These are phyloP conservation scores for Zeus faber DNA, from an alignment of 2,113 vertebrate genomes.

Conservation along the genomic window DNA sequence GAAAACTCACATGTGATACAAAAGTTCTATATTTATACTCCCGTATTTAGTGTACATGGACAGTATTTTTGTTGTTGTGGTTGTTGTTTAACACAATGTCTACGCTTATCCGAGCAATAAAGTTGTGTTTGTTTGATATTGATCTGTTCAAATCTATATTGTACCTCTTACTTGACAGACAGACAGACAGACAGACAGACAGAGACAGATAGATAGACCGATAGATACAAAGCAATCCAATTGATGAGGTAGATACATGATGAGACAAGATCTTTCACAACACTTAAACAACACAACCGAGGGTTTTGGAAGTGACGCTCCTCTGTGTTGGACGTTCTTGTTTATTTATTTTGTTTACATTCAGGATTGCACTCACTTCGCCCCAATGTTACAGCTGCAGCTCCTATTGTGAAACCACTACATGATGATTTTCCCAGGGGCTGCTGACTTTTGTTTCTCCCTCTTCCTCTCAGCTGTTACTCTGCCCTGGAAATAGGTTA, in stretches of 20 bases:
- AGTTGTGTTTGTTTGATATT: slow-evolving; percentile 23
- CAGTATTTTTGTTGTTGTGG: slow-evolving; percentile 28
- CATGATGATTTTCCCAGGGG: slow-evolving; percentile 2
- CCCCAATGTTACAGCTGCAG: too few relatives aligned
- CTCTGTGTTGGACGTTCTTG: too few relatives aligned
- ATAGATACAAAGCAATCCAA: too few relatives aligned
- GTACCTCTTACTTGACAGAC: too few relatives aligned
- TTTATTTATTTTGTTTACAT: too few relatives aligned
- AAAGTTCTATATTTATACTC: slow-evolving; percentile 66
- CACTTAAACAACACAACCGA: too few relatives aligned
- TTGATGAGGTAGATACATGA: too few relatives aligned
- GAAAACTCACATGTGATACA: slow-evolving; percentile 40
- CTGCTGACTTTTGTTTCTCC: slow-evolving; percentile 1
- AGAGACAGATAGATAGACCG: too few relatives aligned
- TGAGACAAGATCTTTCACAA: too few relatives aligned
- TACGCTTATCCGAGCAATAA: slow-evolving; percentile 53
- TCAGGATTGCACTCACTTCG: neutral
- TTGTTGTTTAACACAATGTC: slow-evolving; percentile 45
- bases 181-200: too few relatives aligned
- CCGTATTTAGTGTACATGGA: slow-evolving; percentile 53
- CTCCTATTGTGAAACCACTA: neutral
- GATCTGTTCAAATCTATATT: too few relatives aligned
- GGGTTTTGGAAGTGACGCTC: too few relatives aligned
- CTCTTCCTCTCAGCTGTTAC: slow-evolving; percentile 21
- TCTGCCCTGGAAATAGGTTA: neutral